These are phyloP conservation scores for Meteorus sp. DNA, from an alignment of 1,140 invertebrate species.

Conservation along the genomic window DNA sequence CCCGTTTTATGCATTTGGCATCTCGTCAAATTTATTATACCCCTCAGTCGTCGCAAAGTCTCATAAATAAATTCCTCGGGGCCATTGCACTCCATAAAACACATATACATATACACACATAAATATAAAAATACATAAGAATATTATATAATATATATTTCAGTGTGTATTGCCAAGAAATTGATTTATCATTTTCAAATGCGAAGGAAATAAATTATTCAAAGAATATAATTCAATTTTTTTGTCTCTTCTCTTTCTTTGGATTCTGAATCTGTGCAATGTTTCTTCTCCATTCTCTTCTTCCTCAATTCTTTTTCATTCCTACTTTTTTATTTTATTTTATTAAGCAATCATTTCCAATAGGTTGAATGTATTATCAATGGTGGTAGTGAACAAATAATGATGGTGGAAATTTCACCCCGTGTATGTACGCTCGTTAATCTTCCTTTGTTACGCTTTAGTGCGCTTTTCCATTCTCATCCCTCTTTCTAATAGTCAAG, in stretches of 20 bases:
- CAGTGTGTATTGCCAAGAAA: neutral
- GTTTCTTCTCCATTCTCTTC: neutral
- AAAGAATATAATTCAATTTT: too few relatives aligned
- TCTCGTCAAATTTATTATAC: slow-evolving; percentile 23
- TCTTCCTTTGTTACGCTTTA: slow-evolving; percentile 36
- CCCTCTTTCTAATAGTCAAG: slow-evolving; percentile 15
- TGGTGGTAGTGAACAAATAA: slow-evolving; percentile 7
- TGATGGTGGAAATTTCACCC: neutral
- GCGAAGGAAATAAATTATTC: too few relatives aligned
- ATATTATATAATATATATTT: neutral
- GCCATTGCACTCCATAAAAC: slow-evolving; percentile 15
- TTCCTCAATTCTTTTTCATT: neutral
- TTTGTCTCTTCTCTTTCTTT: neutral
- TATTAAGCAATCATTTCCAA: neutral
- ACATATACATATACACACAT: too few relatives aligned
- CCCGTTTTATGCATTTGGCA: slow-evolving; percentile 21
- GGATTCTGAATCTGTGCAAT: neutral
- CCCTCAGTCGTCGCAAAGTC: slow-evolving; percentile 2
- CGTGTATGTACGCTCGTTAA: slow-evolving; percentile 34
- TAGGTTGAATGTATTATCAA: slow-evolving; percentile 2
- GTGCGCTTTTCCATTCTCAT: slow-evolving; percentile 21
- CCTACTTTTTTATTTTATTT: neutral
- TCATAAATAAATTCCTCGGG: slow-evolving; percentile 14
- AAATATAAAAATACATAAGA: too few relatives aligned
- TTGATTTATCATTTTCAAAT: neutral